Conservation (phyloP, 2,888 invertebrate species). For the Blomia tropicalis region DNA sequence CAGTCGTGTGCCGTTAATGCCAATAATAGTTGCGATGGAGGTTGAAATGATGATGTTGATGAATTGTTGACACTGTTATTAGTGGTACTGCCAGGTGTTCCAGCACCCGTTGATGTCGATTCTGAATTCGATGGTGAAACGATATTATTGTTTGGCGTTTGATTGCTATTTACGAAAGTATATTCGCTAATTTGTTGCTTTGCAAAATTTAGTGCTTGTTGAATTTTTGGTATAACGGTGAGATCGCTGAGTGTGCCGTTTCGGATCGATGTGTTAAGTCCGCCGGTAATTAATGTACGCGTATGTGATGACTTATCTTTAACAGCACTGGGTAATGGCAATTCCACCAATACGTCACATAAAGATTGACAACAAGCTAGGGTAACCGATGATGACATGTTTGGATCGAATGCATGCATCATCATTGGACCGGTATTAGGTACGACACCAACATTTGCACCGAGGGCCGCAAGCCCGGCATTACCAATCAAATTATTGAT, state of each 20-base stretch:
- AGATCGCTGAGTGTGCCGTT: slow-evolving; percentile 11
- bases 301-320: slow-evolving; percentile 7
- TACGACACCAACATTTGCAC: background rate
- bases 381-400: slow-evolving; percentile 19
- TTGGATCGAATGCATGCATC: background rate
- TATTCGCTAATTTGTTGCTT: slow-evolving; percentile 21
- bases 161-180: background rate
- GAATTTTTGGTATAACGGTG: slow-evolving; percentile 12
- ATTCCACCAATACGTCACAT: slow-evolving; percentile 30
- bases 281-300: slow-evolving; percentile 1
- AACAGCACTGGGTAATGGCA: slow-evolving; percentile 29
- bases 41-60: background rate
- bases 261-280: background rate
- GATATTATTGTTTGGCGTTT: background rate
- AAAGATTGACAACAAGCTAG: slow-evolving; percentile 29
- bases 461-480: background rate
- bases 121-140: background rate
- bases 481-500: background rate
- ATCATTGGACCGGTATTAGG: too few species aligned
- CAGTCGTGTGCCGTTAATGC: background rate
- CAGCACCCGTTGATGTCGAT: too few species aligned
- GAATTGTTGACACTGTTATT: background rate
- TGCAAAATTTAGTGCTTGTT: slow-evolving; percentile 4
- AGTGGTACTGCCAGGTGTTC: too few species aligned
- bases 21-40: background rate